Base-by-base conservation (phyloP, 2,113 vertebrate genomes). In the Nesogale talazaci region DNA sequence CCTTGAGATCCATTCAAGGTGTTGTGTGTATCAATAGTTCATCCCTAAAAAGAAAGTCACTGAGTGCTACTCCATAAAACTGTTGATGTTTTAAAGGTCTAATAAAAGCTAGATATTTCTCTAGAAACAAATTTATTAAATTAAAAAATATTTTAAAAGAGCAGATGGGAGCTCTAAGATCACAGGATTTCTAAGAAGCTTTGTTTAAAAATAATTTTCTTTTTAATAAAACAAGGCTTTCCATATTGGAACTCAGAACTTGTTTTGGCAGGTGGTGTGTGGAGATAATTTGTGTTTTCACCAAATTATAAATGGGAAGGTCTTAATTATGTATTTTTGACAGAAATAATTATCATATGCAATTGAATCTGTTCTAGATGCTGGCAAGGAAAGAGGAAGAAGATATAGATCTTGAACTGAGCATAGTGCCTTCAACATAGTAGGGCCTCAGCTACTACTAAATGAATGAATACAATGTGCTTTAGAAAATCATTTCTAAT, bases 401-500 rank as follows among this genome's bases (percentile, higher is more conserved):
- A 38, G 36, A 57, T 31, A 34, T 15, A 16, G 22, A 63, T 72
- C 67, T 70, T 84, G 7, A 57, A 22, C 12, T 65, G 57, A 72
- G 69, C 75, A 22, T 29, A 77, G 38, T 29, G 34, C 38, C 23
- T 0, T 2, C 29, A 38, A n/a, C 67, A 42, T 19, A 63, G 79
- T 57, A 78, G 59, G 59, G 34, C 34, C 52, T 87, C 6, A 14
- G 8, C 20, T 83, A 69, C 77, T 46, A 38, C 31, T 75, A 59
- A 75, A 0, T 38, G 52, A 80, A 87, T 74, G 42, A 82, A 76
- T 70, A 77, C 83, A 84, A 57, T 9, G 14, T 72, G 20, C 40
- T 91, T 70, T 78, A 63, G 82, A 86, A 57, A 65, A 31, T 23
- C 67, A 88, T 82, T 74, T 86, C n/a, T 69, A 92, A 76, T 31